These are phyloP conservation scores for Spizaetus ornatus DNA, from an alignment of 2,113 vertebrate species.

Conservation along the genomic window DNA sequence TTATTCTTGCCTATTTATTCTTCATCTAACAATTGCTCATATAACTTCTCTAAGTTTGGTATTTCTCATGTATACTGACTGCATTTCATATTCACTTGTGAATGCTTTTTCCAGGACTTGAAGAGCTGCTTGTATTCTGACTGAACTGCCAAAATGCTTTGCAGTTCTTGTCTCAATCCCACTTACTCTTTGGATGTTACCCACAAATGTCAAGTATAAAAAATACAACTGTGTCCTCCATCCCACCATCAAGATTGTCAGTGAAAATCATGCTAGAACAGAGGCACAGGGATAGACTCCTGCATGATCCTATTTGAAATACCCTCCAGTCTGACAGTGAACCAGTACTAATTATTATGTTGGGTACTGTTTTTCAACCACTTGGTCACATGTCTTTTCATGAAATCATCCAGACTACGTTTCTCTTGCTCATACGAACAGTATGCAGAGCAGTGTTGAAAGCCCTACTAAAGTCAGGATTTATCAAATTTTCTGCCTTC, in stretches of 20 bases:
- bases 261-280: not conserved
- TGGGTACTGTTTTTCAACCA: not conserved
- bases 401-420: not conserved
- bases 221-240: not conserved
- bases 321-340: not conserved
- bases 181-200: not conserved
- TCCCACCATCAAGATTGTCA: not conserved
- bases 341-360: not conserved
- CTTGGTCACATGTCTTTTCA: not conserved
- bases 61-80: not conserved
- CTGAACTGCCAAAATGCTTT: not conserved
- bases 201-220: not conserved
- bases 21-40: not conserved
- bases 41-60: not conserved
- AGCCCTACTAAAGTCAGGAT: not conserved
- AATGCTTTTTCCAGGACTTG: not conserved
- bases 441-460: not conserved
- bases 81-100: not conserved
- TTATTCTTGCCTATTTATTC: not conserved
- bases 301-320: not conserved
- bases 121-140: not conserved
- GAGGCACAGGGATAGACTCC: not conserved
- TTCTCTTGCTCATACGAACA: not conserved
- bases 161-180: not conserved
- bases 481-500: constrained; percentile 20